phyloP scores from a whole-genome alignment of 2,797 vertebrate species.

The Petrocephalus sullivani region DNA sequence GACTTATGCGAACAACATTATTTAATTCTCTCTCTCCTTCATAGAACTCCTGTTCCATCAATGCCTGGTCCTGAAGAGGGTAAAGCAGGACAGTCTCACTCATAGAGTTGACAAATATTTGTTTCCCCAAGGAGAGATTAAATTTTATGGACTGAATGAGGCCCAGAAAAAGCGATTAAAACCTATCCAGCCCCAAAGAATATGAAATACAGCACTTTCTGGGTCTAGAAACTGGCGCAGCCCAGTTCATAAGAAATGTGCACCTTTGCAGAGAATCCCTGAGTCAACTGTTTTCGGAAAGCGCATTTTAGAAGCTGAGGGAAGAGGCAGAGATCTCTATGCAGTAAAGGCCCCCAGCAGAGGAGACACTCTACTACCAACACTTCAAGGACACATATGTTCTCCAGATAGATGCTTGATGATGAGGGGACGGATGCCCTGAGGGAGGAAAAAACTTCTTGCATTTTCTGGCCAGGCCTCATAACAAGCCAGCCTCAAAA shows the following conservation, averaged over 20 bases:
- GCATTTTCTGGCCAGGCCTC: neutral
- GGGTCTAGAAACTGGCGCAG: neutral
- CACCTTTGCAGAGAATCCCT: neutral
- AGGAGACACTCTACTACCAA: neutral
- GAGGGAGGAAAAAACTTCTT: neutral
- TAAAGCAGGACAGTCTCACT: neutral
- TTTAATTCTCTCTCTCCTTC: neutral
- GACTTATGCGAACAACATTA: neutral
- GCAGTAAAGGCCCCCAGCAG: neutral
- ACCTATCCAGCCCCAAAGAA: neutral
- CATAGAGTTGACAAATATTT: neutral
- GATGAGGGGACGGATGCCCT: neutral
- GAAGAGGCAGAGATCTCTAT: neutral
- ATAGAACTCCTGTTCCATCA: neutral
- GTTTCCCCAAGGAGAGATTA: neutral
- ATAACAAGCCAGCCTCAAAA: neutral
- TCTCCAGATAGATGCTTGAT: neutral
- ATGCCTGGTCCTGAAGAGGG: neutral
- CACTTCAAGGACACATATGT: conserved; percentile 3
- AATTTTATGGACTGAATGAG: neutral
- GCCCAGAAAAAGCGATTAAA: neutral
- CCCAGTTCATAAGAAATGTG: neutral
- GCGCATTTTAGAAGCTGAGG: neutral
- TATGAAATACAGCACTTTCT: neutral
- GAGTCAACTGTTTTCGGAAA: neutral